A percentile compares a stretch with the other conserved stretches of the same genome.
phyloP scores from a whole-genome alignment of 2,888 invertebrate genomes.

The Automeris io region DNA sequence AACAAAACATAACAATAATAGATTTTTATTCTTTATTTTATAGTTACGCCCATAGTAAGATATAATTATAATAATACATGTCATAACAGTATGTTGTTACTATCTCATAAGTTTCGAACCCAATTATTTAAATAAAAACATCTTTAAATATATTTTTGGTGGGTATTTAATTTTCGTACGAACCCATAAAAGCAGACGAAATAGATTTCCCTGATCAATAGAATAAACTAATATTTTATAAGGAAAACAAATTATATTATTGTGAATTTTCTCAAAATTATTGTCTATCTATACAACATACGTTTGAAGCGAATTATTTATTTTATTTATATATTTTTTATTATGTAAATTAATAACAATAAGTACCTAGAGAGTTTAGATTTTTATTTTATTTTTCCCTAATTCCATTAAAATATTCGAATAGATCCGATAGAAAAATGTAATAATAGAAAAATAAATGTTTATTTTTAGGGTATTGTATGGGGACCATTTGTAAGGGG shows the following conservation, averaged over 20 bases:
- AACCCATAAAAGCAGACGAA: conserved; percentile 24
- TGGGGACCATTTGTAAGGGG: background rate
- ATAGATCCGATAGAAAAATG: conserved; percentile 35
- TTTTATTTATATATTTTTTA: conserved; percentile 17
- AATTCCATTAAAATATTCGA: conserved; percentile 31
- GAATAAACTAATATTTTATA: conserved; percentile 55
- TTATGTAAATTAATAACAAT: conserved; percentile 57
- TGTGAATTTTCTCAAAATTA: conserved; percentile 39
- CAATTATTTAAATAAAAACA: conserved; percentile 23
- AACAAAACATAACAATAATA: background rate
- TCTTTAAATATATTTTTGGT: conserved; percentile 39
- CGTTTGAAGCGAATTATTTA: conserved; percentile 39
- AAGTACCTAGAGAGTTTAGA: conserved; percentile 54
- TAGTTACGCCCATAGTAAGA: conserved; percentile 16
- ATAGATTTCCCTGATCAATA: conserved; percentile 58
- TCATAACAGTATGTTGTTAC: conserved; percentile 8
- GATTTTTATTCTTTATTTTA: background rate
- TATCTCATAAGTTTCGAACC: conserved; percentile 21
- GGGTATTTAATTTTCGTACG: conserved; percentile 31
- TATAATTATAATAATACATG: background rate
- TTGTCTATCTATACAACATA: conserved; percentile 66
- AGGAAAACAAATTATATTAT: conserved; percentile 68
- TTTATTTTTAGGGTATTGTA: background rate
- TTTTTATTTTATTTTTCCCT: conserved; percentile 25
- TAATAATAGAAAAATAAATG: conserved; percentile 24